Conservation (phyloP, 2,888 invertebrate species). For the Hofmannophila pseudospretella region DNA sequence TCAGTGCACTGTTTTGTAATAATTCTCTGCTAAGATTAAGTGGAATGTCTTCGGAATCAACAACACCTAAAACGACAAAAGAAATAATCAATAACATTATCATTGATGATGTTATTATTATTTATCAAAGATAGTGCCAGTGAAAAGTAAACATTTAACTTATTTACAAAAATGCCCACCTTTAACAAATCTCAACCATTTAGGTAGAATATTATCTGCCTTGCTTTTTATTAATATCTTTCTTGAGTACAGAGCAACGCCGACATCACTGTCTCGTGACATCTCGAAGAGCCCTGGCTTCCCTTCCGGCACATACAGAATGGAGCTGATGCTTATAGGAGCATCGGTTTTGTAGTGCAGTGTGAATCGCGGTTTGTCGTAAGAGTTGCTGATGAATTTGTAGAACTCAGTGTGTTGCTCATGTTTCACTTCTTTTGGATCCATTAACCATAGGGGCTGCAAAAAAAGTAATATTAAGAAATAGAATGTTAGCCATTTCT, state of each 20-base stretch:
- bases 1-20: constrained; percentile 94
- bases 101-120: no score
- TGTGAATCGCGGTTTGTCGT: constrained; percentile 92
- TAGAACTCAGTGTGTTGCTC: constrained; percentile 97
- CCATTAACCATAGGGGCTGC: constrained; percentile 94
- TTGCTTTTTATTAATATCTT: constrained; percentile 95
- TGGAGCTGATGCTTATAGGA: constrained; percentile 92
- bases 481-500: no score
- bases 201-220: constrained; percentile 93
- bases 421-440: constrained; percentile 89
- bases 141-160: no score
- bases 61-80: constrained; percentile 84
- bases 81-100: no score
- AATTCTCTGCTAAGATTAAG: constrained; percentile 97
- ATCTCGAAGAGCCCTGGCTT: constrained; percentile 95
- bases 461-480: no score
- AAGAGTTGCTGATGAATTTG: constrained; percentile 90
- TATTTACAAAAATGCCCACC: no score
- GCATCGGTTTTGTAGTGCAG: constrained; percentile 96
- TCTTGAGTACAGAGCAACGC: constrained; percentile 93
- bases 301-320: constrained; percentile 95
- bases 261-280: constrained; percentile 89
- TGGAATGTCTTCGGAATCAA: constrained; percentile 99
- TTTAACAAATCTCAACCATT: constrained; percentile 97
- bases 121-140: no score